Percentiles rank a stretch among this genome's conserved stretches.
phyloP scores from a whole-genome alignment of 2,113 vertebrate genomes.

The Bagarius yarrelli region DNA sequence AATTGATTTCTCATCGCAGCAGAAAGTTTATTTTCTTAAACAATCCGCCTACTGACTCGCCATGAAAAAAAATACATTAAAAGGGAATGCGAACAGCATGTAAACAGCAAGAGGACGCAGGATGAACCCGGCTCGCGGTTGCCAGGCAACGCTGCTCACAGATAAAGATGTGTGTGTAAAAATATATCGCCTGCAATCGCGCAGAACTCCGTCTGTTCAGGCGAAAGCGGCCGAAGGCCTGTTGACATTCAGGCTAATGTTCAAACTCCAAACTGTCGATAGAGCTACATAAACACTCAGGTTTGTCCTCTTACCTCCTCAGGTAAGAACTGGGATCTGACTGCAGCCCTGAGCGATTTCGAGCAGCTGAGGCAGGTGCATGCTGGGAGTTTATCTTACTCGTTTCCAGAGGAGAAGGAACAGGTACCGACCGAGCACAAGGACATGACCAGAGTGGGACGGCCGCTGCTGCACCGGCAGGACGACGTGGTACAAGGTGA shows the following conservation, averaged over 20 bases:
- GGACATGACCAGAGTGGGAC: conserved; percentile 67
- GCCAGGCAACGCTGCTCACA: conserved; percentile 60
- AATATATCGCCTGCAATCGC: conserved; percentile 55
- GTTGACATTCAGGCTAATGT: conserved; percentile 51
- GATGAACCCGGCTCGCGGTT: conserved; percentile 57
- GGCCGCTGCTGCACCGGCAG: conserved; percentile 85
- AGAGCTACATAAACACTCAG: neutral
- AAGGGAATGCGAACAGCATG: neutral
- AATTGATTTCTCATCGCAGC: neutral
- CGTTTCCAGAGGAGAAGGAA: conserved; percentile 74
- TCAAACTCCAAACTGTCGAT: conserved; percentile 43
- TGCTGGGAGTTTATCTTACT: conserved; percentile 76
- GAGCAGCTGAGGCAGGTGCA: conserved; percentile 91
- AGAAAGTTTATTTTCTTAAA: neutral
- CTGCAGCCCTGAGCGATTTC: conserved; percentile 89
- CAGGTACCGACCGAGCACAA: conserved; percentile 69
- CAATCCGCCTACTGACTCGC: neutral
- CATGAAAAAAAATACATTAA: neutral
- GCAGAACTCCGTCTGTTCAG: conserved; percentile 38
- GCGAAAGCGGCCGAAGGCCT: conserved; percentile 39
- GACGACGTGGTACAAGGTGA: conserved; percentile 91
- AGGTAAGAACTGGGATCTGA: conserved; percentile 98
- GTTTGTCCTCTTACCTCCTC: neutral
- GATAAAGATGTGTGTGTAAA: conserved; percentile 60
- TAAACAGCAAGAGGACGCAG: conserved; percentile 50